Evolutionary conservation across 2,113 vertebrate genomes (phyloP), one percentile per base, ranked within the genome.

Genomic region (Nannobrachium achirus): DNA sequence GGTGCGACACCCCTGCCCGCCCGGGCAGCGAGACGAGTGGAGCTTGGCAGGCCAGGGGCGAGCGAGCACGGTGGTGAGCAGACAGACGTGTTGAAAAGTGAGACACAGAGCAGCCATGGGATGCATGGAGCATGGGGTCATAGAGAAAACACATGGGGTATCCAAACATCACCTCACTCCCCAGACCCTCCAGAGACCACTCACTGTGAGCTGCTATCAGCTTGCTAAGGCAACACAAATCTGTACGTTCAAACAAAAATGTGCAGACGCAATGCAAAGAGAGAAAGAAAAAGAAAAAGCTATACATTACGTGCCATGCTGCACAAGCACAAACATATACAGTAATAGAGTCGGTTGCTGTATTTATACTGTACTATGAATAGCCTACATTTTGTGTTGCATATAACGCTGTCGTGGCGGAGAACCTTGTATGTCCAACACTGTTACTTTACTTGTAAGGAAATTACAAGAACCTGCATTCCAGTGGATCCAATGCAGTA

Each of bases 131-230:
- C 73, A 62, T 51, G 73, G 50, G 14, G 60, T 67, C 55, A 74
- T 50, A 63, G 67, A 33, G 25, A 33, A 33, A 87, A 76, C 45
- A 76, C 62, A 45, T 51, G 58, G 39, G 9, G 73, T 63, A 60
- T 8, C 42, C 25, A 41, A 38, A 48, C 75, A 69, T 71, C 50
- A 73, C 71, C 50, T 76, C 66, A 75, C 25, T 59, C 38, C 38
- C 64, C 16, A 56, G 56, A 53, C 13, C 25, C 51, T 11, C 40
- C 18, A 8, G 13, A 58, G 62, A 63, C 8, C 6, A 61, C 48
- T 74, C 52, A 10, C 38, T 60, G 48, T 52, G 59, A 56, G 40
- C 52, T 58, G 45, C 1, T 9, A 18, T 41, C 39, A 61, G 10
- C 39, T 39, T 16, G 19, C 10, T 48, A 42, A 73, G 65, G 40